These are phyloP conservation scores for Lomographa bimaculata DNA, from an alignment of 2,888 invertebrate species.

Conservation along the genomic window DNA sequence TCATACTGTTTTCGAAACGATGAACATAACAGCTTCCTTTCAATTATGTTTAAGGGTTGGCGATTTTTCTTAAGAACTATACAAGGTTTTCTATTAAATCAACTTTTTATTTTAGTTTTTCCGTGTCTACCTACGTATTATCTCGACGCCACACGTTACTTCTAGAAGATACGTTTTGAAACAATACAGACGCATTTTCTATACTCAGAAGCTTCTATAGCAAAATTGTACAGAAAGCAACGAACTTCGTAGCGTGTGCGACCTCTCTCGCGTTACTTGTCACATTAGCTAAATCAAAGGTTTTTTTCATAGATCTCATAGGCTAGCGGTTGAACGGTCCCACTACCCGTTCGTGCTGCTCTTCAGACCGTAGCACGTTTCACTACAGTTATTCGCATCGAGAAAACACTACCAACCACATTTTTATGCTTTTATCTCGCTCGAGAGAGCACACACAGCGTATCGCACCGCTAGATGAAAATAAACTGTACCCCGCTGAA, in stretches of 20 bases:
- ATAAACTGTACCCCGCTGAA: constrained; percentile 51
- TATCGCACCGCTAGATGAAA: constrained; percentile 39
- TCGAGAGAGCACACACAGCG: constrained; percentile 56
- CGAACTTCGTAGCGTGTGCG: neutral
- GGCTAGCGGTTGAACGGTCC: constrained; percentile 36
- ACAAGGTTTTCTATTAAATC: too few species aligned
- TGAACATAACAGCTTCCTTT: too few species aligned
- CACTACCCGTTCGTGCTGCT: constrained; percentile 51
- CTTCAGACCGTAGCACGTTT: constrained; percentile 71
- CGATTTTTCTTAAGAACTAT: too few species aligned
- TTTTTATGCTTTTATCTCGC: constrained; percentile 73
- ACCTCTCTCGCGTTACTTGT: constrained; percentile 1
- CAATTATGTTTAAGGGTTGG: too few species aligned
- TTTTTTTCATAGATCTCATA: constrained; percentile 25
- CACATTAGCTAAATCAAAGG: constrained; percentile 6
- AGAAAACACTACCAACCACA: constrained; percentile 70
- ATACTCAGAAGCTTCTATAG: too few species aligned
- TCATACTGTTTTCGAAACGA: too few species aligned
- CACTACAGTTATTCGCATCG: constrained; percentile 77
- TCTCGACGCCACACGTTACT: too few species aligned
- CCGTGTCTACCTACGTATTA: too few species aligned
- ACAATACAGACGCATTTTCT: too few species aligned
- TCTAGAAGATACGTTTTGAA: too few species aligned
- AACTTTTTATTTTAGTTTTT: too few species aligned
- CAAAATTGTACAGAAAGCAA: too few species aligned